Conservation (phyloP, 1,140 invertebrate genomes). For the Apocrypta bakeri region DNA sequence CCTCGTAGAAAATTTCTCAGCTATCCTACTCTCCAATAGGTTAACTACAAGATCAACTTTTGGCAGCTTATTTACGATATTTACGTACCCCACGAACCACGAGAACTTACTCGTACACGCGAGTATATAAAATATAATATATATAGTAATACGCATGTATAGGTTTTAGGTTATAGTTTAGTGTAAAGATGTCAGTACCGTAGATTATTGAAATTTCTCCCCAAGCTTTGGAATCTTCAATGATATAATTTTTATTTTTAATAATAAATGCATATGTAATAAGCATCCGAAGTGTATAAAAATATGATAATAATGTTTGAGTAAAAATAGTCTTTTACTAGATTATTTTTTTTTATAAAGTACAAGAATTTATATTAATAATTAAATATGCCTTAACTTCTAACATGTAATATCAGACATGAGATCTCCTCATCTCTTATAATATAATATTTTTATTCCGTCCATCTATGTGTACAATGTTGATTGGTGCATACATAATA, state of each 20-base stretch:
- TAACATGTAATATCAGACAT: no score
- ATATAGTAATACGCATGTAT: not conserved
- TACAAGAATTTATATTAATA: not conserved
- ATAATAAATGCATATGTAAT: not conserved
- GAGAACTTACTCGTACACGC: not conserved
- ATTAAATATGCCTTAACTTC: not conserved
- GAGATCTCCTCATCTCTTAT: no score
- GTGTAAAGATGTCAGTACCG: not conserved
- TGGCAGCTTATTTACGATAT: slow-evolving; percentile 39
- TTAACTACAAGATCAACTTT: slow-evolving; percentile 1
- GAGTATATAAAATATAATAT: not conserved
- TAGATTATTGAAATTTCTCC: not conserved
- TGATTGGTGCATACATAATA: slow-evolving; percentile 98
- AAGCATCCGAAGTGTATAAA: no score
- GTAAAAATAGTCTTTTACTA: not conserved
- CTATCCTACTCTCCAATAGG: slow-evolving; percentile 4
- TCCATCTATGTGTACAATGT: slow-evolving; percentile 97
- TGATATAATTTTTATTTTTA: not conserved
- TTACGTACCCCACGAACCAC: no score
- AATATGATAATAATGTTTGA: not conserved
- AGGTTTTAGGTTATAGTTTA: slow-evolving; percentile 45
- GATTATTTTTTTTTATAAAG: not conserved
- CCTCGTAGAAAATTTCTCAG: slow-evolving; percentile 10
- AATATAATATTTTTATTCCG: slow-evolving; percentile 82
- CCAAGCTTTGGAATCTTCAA: not conserved